Percentiles rank a stretch among this genome's conserved stretches.
These are phyloP conservation scores for Teleopsis dalmanni DNA, from an alignment of 1,140 invertebrate species.

Conservation along the genomic window DNA sequence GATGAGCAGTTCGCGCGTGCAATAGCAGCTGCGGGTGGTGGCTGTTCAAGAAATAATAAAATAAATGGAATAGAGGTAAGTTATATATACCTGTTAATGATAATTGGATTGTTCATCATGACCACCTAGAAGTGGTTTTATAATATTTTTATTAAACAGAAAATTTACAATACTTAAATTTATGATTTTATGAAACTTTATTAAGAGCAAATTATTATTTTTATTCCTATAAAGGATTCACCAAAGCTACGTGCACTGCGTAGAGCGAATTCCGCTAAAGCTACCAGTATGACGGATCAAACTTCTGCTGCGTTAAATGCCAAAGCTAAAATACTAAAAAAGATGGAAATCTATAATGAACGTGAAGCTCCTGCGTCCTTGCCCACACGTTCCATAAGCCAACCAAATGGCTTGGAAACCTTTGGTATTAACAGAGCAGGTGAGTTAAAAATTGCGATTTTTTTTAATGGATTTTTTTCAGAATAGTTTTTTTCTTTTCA, in stretches of 20 bases:
- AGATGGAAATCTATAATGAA: slow-evolving; percentile 20
- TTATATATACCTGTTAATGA: too few relatives aligned
- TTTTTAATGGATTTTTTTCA: neutral
- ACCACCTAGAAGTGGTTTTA: too few relatives aligned
- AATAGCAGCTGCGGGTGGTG: slow-evolving; percentile 1
- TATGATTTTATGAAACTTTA: neutral
- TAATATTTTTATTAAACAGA: too few relatives aligned
- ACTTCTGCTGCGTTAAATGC: neutral
- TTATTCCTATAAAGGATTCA: slow-evolving; percentile 4
- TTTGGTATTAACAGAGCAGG: slow-evolving; percentile 24
- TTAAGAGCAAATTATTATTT: neutral
- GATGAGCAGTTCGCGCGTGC: slow-evolving; percentile 32
- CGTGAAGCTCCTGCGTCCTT: slow-evolving; percentile 47
- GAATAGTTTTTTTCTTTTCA: slow-evolving; percentile 3
- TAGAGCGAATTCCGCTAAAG: slow-evolving; percentile 36
- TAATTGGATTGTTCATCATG: too few relatives aligned
- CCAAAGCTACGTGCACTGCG: slow-evolving; percentile 20
- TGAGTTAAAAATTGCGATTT: slow-evolving; percentile 1
- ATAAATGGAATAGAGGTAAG: too few relatives aligned
- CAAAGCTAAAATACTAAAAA: slow-evolving; percentile 18
- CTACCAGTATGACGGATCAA: slow-evolving; percentile 16
- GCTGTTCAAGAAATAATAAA: too few relatives aligned
- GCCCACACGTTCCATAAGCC: slow-evolving; percentile 60
- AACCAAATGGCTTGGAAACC: slow-evolving; percentile 60
- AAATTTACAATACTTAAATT: neutral